Evolutionary conservation across 2,113 vertebrate species (phyloP), one percentile per base, ranked within the genome.

Genomic region (Lethenteron reissneri): DNA sequence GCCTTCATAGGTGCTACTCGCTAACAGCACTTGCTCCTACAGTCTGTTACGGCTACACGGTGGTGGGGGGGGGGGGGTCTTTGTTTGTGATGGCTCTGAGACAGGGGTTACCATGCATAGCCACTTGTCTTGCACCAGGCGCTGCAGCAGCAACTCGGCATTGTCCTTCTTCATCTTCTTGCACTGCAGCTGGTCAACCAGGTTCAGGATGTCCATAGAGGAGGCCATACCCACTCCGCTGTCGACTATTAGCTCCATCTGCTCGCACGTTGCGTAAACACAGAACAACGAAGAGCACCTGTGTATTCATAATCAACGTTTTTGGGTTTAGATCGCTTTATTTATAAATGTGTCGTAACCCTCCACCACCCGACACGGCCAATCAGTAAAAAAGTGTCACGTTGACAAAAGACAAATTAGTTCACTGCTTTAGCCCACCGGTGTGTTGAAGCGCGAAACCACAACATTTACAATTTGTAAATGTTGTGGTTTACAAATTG

Each of bases 111-210:
- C 92, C 88, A 92, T 87, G 71, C 77, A 84, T 57, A 99, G 84
- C 94, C 91, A 99, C 72, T 87, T 90, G 77, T 85, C 86, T 1
- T 85, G 84, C n/a, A 92, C 90, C 10, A 95, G 85, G 72, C 80
- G 81, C 76, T 84, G 84, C n/a, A 97, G 76, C 13, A 92, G 81
- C 21, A 87, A 84, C 76, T 95, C 89, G 0, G 82, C 85, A 74
- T 95, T 90, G 57, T 85, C 88, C 76, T 97, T 99, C 81, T 84
- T 92, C 79, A 94, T 84, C 79, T 89, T 97, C 77, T 85, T 95
- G 71, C 81, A 82, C 71, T 85, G 83, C 60, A 97, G 80, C 56
- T 83, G 83, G 78, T 95, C 88, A 0, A 85, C 81, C 57, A 83
- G 81, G 77, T 99, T 99, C 76, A 99, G 78, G 59, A 96, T 85